These are phyloP conservation scores for Muscicapa comitata DNA, from an alignment of 2,797 vertebrate species.

Conservation along the genomic window DNA sequence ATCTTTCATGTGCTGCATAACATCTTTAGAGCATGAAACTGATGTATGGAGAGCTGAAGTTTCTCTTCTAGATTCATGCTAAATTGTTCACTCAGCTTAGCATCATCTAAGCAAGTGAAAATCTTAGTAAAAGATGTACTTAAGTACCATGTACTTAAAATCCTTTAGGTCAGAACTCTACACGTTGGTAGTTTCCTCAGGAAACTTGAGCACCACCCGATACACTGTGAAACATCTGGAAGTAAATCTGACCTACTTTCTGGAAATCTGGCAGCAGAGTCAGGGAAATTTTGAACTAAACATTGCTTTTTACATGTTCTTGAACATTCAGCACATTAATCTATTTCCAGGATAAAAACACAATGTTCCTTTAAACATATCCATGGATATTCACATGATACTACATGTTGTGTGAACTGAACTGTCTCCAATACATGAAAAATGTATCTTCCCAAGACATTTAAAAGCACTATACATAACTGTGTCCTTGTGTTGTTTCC, in stretches of 20 bases:
- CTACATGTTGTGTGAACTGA: neutral
- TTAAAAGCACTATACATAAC: neutral
- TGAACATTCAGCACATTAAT: neutral
- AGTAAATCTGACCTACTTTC: neutral
- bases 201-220: neutral
- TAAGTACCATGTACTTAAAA: neutral
- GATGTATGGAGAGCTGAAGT: neutral
- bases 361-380: neutral
- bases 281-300: neutral
- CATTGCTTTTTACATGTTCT: neutral
- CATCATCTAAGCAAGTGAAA: neutral
- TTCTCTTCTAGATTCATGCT: neutral
- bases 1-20: neutral
- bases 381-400: neutral
- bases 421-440: neutral
- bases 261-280: neutral
- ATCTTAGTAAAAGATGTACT: neutral
- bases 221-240: neutral
- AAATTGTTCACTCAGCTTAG: neutral
- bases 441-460: neutral
- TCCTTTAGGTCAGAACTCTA: neutral
- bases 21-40: neutral
- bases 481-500: neutral
- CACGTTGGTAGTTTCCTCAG: neutral
- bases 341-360: neutral